A percentile compares a stretch with the other conserved stretches of the same genome.
Conservation (phyloP, 2,113 vertebrate species). For the Rhinopithecus roxellana region DNA sequence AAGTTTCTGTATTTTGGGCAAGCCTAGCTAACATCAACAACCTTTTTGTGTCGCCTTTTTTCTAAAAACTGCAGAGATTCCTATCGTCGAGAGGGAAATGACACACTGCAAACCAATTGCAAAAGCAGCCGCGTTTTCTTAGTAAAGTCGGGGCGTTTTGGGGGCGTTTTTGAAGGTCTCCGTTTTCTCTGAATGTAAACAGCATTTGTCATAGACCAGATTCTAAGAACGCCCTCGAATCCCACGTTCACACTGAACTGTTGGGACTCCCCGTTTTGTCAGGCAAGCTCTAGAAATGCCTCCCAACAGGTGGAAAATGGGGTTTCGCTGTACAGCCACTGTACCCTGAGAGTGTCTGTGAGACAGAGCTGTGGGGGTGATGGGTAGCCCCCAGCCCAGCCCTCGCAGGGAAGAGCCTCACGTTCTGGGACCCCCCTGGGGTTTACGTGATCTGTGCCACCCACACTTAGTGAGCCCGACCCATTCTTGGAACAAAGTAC, state of each 20-base stretch:
- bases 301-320: background rate
- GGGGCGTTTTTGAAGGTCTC: background rate
- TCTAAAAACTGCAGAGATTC: background rate
- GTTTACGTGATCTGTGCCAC: accelerated
- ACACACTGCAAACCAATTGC: background rate
- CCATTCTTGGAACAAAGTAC: background rate
- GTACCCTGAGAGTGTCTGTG: accelerated
- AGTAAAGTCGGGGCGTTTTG: background rate
- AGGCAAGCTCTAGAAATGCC: background rate
- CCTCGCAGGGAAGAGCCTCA: background rate
- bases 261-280: background rate
- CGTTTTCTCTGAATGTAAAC: background rate
- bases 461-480: accelerated
- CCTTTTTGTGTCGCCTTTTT: background rate
- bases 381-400: background rate
- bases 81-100: background rate
- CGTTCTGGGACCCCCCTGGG: background rate
- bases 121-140: background rate
- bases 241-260: background rate
- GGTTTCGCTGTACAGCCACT: too few relatives aligned
- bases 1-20: background rate
- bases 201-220: background rate
- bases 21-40: background rate
- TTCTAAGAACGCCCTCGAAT: background rate
- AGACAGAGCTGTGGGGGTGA: background rate